These are phyloP conservation scores for Xiphias gladius DNA, from an alignment of 2,113 vertebrate genomes.

Conservation along the genomic window DNA sequence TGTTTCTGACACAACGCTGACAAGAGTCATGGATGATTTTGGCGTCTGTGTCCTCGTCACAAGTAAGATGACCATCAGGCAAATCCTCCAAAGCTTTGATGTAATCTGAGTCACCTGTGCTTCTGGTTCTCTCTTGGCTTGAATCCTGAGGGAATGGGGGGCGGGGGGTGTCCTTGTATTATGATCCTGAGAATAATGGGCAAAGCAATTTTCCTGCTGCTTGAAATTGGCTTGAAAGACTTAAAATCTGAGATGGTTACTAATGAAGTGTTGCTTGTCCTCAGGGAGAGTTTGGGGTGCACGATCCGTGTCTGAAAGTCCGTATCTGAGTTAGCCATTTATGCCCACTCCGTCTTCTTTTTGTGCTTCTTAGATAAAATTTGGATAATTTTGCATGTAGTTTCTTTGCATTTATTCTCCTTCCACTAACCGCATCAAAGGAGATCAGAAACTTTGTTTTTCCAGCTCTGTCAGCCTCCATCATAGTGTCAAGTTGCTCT, in stretches of 20 bases:
- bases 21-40: background rate
- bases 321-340: background rate
- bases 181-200: constrained; percentile 45
- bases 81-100: background rate
- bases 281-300: constrained; percentile 24
- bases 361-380: background rate
- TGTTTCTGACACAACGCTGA: background rate
- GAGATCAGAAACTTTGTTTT: constrained; percentile 51
- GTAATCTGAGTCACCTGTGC: constrained; percentile 9
- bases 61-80: background rate
- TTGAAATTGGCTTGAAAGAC: constrained; percentile 32
- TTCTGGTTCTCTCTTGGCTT: constrained; percentile 6
- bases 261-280: constrained; percentile 52
- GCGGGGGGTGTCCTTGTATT: constrained; percentile 17
- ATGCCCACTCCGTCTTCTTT: constrained; percentile 4
- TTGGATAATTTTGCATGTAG: background rate
- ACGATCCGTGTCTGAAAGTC: constrained; percentile 2
- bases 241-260: constrained; percentile 44
- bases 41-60: background rate
- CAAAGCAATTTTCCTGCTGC: constrained; percentile 44
- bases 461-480: constrained; percentile 33
- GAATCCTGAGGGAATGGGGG: constrained; percentile 28
- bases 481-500: constrained; percentile 56
- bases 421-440: constrained; percentile 11
- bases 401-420: background rate